Percentiles rank a stretch among this genome's conserved stretches.
phyloP scores from a whole-genome alignment of 1,140 invertebrate genomes.

The Drosophila ananassae region DNA sequence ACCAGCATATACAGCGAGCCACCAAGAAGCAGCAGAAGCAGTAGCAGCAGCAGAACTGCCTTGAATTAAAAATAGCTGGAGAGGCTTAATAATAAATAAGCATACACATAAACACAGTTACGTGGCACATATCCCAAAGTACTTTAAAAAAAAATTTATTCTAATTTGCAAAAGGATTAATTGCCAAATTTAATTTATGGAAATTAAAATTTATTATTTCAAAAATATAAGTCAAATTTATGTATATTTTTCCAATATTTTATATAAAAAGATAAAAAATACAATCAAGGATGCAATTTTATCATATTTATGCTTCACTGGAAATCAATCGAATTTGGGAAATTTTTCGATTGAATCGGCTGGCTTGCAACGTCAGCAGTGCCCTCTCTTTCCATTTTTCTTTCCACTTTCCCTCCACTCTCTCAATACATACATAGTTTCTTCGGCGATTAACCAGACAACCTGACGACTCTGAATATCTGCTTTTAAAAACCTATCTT shows the following conservation, averaged over 20 bases:
- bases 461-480: conserved; percentile 51
- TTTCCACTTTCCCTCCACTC: not conserved
- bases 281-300: not conserved
- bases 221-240: no score
- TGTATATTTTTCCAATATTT: no score
- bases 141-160: no score
- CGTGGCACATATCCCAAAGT: conserved; percentile 22
- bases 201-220: conserved; percentile 1
- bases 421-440: not conserved
- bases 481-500: conserved; percentile 3
- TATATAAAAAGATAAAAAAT: no score
- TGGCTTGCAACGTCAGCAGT: conserved; percentile 44
- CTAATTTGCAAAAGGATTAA: no score
- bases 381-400: conserved; percentile 23
- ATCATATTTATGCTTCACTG: conserved; percentile 1
- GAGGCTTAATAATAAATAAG: conserved; percentile 34
- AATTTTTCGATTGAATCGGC: conserved; percentile 14
- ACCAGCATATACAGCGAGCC: not conserved
- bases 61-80: conserved; percentile 47
- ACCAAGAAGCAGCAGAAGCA: not conserved
- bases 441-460: conserved; percentile 44
- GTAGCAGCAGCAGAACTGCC: not conserved
- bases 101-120: conserved; percentile 13
- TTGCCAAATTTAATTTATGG: not conserved
- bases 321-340: conserved; percentile 13